Conservation (phyloP, 2,113 vertebrate genomes). For the Mobula hypostoma region DNA sequence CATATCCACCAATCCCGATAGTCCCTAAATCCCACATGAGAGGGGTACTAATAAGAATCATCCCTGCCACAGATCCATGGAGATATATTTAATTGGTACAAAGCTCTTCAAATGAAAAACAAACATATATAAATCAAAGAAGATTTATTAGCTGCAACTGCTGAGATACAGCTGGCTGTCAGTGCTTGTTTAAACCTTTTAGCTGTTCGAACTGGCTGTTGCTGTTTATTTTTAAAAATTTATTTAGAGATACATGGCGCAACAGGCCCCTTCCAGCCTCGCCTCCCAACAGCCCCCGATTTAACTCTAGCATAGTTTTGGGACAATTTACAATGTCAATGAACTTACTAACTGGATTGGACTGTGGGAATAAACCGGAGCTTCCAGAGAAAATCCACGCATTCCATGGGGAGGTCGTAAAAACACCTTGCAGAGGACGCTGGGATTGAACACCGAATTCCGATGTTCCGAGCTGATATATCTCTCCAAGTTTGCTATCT, state of each 20-base stretch:
- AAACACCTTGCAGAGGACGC: no score
- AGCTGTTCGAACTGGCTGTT: no score
- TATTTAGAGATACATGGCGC: no score
- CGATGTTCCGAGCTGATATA: background rate
- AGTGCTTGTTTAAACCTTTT: background rate
- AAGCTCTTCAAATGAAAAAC: background rate
- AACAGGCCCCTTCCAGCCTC: no score
- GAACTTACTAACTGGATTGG: no score
- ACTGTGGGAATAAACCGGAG: no score
- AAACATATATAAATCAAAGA: slow-evolving; percentile 18
- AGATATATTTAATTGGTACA: slow-evolving; percentile 7
- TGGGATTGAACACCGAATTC: no score
- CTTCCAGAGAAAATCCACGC: no score
- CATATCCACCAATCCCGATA: background rate
- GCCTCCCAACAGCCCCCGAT: no score
- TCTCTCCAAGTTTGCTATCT: background rate
- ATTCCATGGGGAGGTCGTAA: no score
- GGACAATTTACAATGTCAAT: no score
- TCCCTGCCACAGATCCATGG: background rate
- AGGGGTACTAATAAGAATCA: background rate
- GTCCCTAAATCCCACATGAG: background rate
- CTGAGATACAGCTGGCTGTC: background rate
- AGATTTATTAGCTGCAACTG: background rate
- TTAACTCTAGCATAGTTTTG: no score
- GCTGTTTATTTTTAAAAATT: background rate